Percentiles rank a stretch among this genome's conserved stretches.
Evolutionary conservation across 1,140 invertebrate genomes (phyloP).

Genomic region (Penaeus japonicus): DNA sequence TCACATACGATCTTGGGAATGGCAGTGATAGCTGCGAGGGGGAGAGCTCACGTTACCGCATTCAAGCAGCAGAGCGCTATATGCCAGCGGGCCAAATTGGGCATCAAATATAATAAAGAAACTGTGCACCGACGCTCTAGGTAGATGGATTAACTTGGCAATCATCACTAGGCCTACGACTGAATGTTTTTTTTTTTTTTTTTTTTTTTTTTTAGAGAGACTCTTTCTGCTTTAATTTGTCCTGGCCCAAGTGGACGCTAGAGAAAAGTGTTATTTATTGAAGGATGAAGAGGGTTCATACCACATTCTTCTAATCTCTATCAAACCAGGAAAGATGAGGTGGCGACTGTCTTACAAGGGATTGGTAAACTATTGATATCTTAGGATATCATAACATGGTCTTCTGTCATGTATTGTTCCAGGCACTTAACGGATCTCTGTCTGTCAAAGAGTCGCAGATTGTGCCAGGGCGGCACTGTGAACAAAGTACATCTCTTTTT

Average conservation of each 20-base stretch:
- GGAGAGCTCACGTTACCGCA: slow-evolving; percentile 55
- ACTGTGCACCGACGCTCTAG: slow-evolving; percentile 32
- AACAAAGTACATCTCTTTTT: not conserved
- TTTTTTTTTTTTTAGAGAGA: not conserved
- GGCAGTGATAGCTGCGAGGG: slow-evolving; percentile 79
- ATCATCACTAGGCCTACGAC: slow-evolving; percentile 40
- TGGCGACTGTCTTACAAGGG: slow-evolving; percentile 28
- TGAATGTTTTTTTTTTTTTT: not conserved
- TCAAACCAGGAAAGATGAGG: slow-evolving; percentile 40
- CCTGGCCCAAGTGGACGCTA: not conserved
- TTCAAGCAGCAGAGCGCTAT: slow-evolving; percentile 36
- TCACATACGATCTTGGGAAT: slow-evolving; percentile 96
- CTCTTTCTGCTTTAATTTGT: no score
- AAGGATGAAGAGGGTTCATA: slow-evolving; percentile 23
- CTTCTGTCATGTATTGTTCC: slow-evolving; percentile 34
- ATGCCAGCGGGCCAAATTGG: slow-evolving; percentile 43
- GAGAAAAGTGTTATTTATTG: slow-evolving; percentile 26
- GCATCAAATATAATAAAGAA: slow-evolving; percentile 30
- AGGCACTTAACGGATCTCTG: slow-evolving; percentile 21
- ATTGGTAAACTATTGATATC: slow-evolving; percentile 17
- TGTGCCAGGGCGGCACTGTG: not conserved
- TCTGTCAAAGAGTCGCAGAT: slow-evolving; percentile 44
- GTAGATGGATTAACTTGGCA: slow-evolving; percentile 41
- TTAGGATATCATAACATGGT: slow-evolving; percentile 17
- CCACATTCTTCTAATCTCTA: slow-evolving; percentile 39